A percentile compares a stretch with the other conserved stretches of the same genome.
Evolutionary conservation across 2,113 vertebrate species (phyloP).

Genomic region (Trichechus manatus): DNA sequence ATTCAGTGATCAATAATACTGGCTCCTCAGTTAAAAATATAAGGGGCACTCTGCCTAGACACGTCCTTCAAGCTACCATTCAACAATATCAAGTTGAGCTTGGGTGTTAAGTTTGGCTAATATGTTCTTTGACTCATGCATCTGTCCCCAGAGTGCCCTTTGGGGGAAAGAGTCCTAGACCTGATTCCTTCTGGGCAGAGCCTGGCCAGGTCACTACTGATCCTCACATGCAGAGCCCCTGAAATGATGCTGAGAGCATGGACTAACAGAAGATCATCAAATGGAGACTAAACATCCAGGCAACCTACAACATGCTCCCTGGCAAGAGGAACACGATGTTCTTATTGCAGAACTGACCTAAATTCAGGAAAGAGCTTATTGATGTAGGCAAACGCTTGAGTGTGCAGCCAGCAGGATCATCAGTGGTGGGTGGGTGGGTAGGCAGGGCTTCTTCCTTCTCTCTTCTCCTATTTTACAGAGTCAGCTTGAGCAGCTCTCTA

Average conservation of each 20-base stretch:
- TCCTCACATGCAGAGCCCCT: background rate
- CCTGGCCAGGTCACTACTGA: background rate
- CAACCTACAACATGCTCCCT: background rate
- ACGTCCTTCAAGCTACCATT: background rate
- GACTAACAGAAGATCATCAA: background rate
- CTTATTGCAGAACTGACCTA: constrained; percentile 54
- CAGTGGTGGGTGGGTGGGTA: background rate
- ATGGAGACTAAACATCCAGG: background rate
- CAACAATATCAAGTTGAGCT: background rate
- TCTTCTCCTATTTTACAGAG: constrained; percentile 32
- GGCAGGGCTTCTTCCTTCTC: constrained; percentile 14
- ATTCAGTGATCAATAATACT: background rate
- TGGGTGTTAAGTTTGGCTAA: background rate
- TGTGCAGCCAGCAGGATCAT: background rate
- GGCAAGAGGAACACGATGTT: background rate
- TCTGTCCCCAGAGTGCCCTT: background rate
- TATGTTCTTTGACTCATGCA: background rate
- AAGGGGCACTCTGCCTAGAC: background rate
- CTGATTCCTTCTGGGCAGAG: background rate
- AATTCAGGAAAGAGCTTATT: constrained; percentile 43
- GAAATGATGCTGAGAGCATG: background rate
- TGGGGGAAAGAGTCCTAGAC: background rate
- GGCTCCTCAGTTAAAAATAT: background rate
- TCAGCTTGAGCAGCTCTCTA: background rate
- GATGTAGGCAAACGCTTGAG: constrained; percentile 3